These are phyloP conservation scores for Meriones unguiculatus DNA, from an alignment of 2,113 vertebrate species.

Conservation along the genomic window DNA sequence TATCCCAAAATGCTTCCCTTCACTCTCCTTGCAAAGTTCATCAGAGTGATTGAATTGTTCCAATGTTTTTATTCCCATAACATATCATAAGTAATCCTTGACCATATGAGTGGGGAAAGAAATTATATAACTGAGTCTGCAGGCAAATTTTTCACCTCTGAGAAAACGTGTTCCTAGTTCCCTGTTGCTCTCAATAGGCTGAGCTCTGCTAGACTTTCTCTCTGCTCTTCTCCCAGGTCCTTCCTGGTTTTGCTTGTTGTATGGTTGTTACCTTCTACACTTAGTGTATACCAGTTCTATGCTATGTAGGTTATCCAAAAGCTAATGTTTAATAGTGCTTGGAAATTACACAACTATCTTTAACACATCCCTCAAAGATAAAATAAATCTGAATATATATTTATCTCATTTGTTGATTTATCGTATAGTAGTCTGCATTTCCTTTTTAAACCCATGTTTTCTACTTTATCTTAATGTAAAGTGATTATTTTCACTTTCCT, in stretches of 20 bases:
- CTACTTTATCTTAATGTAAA: constrained; percentile 2
- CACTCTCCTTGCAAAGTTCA: background rate
- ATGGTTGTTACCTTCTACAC: background rate
- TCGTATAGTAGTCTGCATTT: background rate
- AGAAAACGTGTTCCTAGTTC: background rate
- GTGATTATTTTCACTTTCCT: background rate
- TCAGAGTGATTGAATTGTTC: background rate
- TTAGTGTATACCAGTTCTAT: background rate
- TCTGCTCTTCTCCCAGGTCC: background rate
- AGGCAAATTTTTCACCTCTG: background rate
- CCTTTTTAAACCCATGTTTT: background rate
- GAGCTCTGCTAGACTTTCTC: fast-evolving
- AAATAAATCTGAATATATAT: background rate
- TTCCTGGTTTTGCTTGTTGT: background rate
- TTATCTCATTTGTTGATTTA: background rate
- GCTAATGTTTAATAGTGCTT: background rate
- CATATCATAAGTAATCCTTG: background rate
- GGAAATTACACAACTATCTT: background rate
- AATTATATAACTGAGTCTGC: background rate
- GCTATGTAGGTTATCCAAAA: background rate
- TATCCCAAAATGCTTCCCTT: background rate
- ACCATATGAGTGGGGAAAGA: background rate
- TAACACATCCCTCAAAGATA: background rate
- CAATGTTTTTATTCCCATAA: background rate
- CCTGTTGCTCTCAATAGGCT: fast-evolving